A percentile compares a stretch with the other conserved stretches of the same genome.
phyloP scores from a whole-genome alignment of 1,140 invertebrate species.

The Drosophila neocordata region DNA sequence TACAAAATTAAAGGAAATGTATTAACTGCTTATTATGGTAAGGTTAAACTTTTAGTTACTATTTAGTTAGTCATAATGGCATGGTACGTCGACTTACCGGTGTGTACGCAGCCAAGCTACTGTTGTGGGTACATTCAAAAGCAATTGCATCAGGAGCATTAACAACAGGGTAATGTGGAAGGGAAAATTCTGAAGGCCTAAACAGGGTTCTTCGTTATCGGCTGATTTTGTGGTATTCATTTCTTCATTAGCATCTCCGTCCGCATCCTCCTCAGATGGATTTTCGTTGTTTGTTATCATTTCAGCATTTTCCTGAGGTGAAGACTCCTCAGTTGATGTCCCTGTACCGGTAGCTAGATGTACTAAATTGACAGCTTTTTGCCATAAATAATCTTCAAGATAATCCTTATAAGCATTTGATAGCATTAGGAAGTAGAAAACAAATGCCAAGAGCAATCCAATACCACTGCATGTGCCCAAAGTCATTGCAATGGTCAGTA shows the following conservation, averaged over 20 bases:
- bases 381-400: conserved; percentile 87
- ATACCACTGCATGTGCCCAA: conserved; percentile 82
- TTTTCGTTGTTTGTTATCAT: conserved; percentile 1
- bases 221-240: not conserved
- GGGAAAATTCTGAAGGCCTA: conserved; percentile 78
- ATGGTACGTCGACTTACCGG: conserved; percentile 85
- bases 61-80: too few species aligned
- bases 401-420: conserved; percentile 90
- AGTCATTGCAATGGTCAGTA: conserved; percentile 72
- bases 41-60: too few species aligned
- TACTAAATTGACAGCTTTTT: conserved; percentile 79
- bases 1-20: not conserved
- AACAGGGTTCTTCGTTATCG: conserved; percentile 28
- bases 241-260: not conserved
- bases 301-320: not conserved
- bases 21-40: too few species aligned
- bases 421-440: conserved; percentile 86
- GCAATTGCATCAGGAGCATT: conserved; percentile 84
- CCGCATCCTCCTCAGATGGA: not conserved
- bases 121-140: conserved; percentile 84
- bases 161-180: conserved; percentile 86
- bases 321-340: not conserved
- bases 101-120: conserved; percentile 87
- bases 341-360: conserved; percentile 16
- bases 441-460: conserved; percentile 83